Evolutionary conservation across 2,888 invertebrate species (phyloP).

Genomic region (Acanthosepion esculentum): DNA sequence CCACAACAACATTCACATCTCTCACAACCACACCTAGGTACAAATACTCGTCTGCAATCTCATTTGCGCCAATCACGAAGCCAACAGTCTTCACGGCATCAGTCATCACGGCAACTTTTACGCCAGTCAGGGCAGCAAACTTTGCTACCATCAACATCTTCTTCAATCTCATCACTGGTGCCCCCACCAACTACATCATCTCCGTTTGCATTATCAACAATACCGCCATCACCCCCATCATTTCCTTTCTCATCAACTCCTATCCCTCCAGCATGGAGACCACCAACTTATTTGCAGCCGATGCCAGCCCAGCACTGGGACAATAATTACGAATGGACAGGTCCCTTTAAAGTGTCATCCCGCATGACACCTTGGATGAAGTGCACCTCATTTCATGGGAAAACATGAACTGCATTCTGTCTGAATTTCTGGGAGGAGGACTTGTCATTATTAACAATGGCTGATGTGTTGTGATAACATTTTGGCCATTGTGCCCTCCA

Average conservation of each 20-base stretch:
- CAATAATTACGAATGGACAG: constrained; percentile 1
- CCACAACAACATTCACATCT: background rate
- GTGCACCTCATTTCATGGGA: background rate
- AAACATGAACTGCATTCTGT: background rate
- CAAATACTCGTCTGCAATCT: background rate
- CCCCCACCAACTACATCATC: background rate
- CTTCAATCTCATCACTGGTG: background rate
- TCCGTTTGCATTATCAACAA: background rate
- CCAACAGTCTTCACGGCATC: background rate
- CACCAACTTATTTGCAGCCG: constrained; percentile 34
- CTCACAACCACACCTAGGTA: background rate
- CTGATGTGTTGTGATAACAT: no score
- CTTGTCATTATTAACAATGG: no score
- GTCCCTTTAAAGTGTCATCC: constrained; percentile 10
- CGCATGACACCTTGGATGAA: constrained; percentile 39
- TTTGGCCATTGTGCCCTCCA: no score
- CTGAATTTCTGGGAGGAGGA: background rate
- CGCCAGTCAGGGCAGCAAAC: background rate
- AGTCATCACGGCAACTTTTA: background rate
- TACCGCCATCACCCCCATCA: background rate
- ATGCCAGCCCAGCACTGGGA: constrained; percentile 41
- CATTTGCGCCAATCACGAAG: background rate
- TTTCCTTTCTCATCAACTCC: constrained; percentile 39
- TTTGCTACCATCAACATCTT: background rate
- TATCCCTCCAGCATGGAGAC: constrained; percentile 38